These are phyloP conservation scores for Cistogaster globosa DNA, from an alignment of 2,888 invertebrate genomes.

Conservation along the genomic window DNA sequence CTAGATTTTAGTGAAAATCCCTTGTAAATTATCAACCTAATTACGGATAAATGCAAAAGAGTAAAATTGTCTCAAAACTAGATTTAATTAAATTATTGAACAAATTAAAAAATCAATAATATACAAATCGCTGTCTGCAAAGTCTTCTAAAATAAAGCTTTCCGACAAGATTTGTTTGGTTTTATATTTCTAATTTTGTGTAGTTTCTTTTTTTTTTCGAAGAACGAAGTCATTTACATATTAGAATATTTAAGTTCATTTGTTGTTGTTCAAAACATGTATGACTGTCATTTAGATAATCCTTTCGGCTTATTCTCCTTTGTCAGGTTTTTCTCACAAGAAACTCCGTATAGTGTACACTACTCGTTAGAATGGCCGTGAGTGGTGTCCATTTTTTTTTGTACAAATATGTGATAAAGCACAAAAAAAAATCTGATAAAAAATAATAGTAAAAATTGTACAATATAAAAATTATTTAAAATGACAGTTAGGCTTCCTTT, in stretches of 20 bases:
- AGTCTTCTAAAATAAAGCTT: not conserved
- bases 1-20: no score
- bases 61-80: no score
- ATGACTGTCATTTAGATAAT: slow-evolving; percentile 69
- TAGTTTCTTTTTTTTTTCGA: slow-evolving; percentile 5
- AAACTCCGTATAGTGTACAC: not conserved
- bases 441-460: slow-evolving; percentile 38
- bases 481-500: slow-evolving; percentile 68
- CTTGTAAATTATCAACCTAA: no score
- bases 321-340: slow-evolving; percentile 24
- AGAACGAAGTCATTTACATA: slow-evolving; percentile 66
- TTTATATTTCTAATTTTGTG: slow-evolving; percentile 3
- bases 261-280: slow-evolving; percentile 42
- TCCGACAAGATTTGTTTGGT: not conserved
- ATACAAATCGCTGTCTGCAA: not conserved
- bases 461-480: slow-evolving; percentile 63
- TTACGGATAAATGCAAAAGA: no score
- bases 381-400: slow-evolving; percentile 56
- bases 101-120: no score
- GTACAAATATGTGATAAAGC: slow-evolving; percentile 57
- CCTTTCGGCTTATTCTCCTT: slow-evolving; percentile 46
- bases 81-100: no score
- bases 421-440: slow-evolving; percentile 1
- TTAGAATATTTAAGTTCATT: slow-evolving; percentile 58
- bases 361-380: not conserved